Evolutionary conservation across 2,797 vertebrate genomes (phyloP), one percentile per base, ranked within the genome.

Genomic region (Emydoidea blandingii): DNA sequence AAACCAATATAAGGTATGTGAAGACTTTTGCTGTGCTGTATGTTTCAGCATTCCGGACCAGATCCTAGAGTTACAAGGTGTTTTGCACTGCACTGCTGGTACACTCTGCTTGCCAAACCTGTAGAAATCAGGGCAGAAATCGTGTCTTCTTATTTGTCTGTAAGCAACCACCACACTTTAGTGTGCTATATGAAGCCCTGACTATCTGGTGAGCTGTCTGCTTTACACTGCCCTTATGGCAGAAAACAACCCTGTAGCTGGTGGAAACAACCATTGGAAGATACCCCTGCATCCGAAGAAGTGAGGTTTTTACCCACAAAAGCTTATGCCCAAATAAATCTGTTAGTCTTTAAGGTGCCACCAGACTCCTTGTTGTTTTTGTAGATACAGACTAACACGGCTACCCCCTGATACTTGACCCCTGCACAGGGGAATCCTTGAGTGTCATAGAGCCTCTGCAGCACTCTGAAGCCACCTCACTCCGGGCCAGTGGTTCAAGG

Each of bases 201-300:
- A 16, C n/a, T 34, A 11, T 18, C 2, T 10, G 34, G 1, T 4
- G n/a, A 44, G 37, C 34, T 19, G 54, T 57, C 3, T 3, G 12
- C 49, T 6, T 3, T 57, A 31, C 62, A 10, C 34, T 25, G 44
- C 44, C 74, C 2, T 5, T 12, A 12, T 34, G 12, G 23, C 53
- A 88, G 85, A 76, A 41, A 54, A 78, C 1, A 25, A 29, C 3
- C 59, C 16, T 52, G 23, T 83, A 79, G 57, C 23, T 90, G 68
- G 52, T 34, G 72, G 44, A 59, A 14, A 34, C 12, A 52, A 14
- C 27, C 41, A 89, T 41, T 81, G 49, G 41, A 89, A 81, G 44
- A 44, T 44, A 44, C 44, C 44, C 44, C 6, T 44, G 44, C 44
- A 44, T 41, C 41, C 5, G 41, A 41, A 41, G 41, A 41, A 41